A percentile compares a stretch with the other conserved stretches of the same genome.
phyloP scores from a whole-genome alignment of 35 echinoderm and acorn worm genomes.

The Strongylocentrotus purpuratus region DNA sequence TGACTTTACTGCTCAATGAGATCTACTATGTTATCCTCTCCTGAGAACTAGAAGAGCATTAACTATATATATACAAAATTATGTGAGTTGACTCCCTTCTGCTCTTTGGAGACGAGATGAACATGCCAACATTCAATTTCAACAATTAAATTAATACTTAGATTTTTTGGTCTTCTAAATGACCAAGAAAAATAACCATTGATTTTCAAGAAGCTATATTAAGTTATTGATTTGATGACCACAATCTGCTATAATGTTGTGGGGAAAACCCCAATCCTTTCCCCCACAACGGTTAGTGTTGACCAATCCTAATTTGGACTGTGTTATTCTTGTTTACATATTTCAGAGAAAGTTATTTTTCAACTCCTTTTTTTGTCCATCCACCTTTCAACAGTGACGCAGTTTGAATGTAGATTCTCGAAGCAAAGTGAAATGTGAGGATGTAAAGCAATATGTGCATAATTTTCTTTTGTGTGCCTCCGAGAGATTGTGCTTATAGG shows the following conservation, averaged over 20 bases:
- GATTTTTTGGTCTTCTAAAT: neutral
- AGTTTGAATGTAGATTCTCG: neutral
- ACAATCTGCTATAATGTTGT: neutral
- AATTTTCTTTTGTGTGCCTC: neutral
- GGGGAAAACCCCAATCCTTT: neutral
- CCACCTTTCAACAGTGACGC: neutral
- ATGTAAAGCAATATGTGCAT: conserved; percentile 12
- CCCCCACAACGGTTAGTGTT: neutral
- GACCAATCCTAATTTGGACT: neutral
- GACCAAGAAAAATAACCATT: neutral
- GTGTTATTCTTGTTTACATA: neutral
- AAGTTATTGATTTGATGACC: neutral
- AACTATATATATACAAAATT: neutral
- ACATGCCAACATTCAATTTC: too few relatives aligned
- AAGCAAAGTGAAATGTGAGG: neutral
- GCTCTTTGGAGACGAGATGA: neutral
- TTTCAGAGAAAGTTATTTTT: neutral
- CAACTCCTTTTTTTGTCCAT: neutral
- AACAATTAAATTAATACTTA: too few relatives aligned
- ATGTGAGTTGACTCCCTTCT: neutral
- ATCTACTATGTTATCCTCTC: too few relatives aligned
- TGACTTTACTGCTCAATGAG: too few relatives aligned
- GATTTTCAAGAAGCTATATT: neutral
- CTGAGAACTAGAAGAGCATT: neutral
- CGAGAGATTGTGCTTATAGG: neutral